These are phyloP conservation scores for Drosophila setifemur DNA, from an alignment of 1,140 invertebrate species.

Conservation along the genomic window DNA sequence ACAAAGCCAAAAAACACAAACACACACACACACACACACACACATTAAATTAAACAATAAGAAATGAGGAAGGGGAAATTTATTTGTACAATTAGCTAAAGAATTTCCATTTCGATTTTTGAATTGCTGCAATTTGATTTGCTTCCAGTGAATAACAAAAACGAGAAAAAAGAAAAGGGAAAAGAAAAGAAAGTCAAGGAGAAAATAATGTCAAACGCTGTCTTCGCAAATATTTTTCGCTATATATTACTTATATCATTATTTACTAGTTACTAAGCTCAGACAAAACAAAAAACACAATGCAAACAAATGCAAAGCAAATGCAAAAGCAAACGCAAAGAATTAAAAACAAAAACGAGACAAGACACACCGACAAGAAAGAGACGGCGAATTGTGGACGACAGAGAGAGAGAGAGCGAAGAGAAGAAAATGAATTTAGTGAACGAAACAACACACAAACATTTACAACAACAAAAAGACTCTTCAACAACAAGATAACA, in stretches of 20 bases:
- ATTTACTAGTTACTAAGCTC: conserved; percentile 34
- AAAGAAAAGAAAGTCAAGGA: not conserved
- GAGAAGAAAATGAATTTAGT: conserved; percentile 28
- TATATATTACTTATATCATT: conserved; percentile 36
- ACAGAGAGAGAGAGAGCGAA: not conserved
- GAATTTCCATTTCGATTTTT: conserved; percentile 42
- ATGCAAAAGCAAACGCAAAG: not conserved
- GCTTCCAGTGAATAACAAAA: conserved; percentile 46
- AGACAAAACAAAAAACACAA: not conserved
- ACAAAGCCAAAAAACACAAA: conserved; percentile 42
- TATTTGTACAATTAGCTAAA: conserved; percentile 43
- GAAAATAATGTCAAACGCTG: conserved; percentile 39
- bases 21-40: conserved; percentile 17
- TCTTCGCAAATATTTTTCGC: conserved; percentile 49
- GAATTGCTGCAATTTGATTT: conserved; percentile 50
- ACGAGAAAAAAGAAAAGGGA: not conserved
- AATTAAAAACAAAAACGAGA: conserved; percentile 18
- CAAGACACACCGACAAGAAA: conserved; percentile 27
- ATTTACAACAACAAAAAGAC: conserved; percentile 47
- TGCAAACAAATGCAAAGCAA: not conserved
- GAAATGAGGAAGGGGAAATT: not conserved
- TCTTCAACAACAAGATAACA: conserved; percentile 18
- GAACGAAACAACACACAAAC: conserved; percentile 4
- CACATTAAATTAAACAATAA: conserved; percentile 6
- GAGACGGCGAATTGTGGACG: not conserved